Conservation (phyloP, 1,140 invertebrate species). For the Neodiprion fabricii region DNA sequence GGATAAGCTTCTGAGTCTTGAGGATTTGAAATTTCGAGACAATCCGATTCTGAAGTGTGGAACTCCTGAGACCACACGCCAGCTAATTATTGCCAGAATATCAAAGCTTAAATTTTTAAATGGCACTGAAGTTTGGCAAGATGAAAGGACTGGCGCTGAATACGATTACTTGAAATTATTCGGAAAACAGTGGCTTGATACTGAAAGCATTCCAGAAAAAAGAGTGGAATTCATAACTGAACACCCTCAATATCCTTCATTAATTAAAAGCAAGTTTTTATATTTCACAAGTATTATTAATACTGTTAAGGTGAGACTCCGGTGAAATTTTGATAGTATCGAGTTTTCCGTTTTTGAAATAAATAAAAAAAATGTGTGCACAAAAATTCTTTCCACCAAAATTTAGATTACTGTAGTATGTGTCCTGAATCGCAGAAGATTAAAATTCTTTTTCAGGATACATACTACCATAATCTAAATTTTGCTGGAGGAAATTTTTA, state of each 20-base stretch:
- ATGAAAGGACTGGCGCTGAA: conserved; percentile 82
- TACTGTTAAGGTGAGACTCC: neutral
- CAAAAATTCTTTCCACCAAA: conserved; percentile 20
- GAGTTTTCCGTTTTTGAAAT: conserved; percentile 40
- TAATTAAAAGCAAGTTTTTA: conserved; percentile 62
- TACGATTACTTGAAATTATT: conserved; percentile 88
- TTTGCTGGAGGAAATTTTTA: conserved; percentile 2
- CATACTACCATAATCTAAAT: too few species aligned
- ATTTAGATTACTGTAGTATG: conserved; percentile 22
- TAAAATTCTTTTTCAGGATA: too few species aligned
- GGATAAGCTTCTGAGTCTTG: conserved; percentile 76
- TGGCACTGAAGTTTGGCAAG: conserved; percentile 68
- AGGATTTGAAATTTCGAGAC: conserved; percentile 74
- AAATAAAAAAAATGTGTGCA: conserved; percentile 24
- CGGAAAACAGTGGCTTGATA: conserved; percentile 74
- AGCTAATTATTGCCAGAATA: conserved; percentile 80
- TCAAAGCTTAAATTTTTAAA: conserved; percentile 69
- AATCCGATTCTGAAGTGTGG: conserved; percentile 76
- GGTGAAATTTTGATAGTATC: conserved; percentile 54
- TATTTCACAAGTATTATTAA: neutral
- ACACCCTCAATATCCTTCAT: conserved; percentile 76
- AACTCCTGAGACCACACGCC: conserved; percentile 72
- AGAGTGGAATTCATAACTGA: conserved; percentile 69
- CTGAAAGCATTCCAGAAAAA: conserved; percentile 55
- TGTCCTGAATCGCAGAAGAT: conserved; percentile 11